These are phyloP conservation scores for Spongilla lacustris DNA, from an alignment of 37 sponge, comb jelly and placozoan genomes.

Conservation along the genomic window DNA sequence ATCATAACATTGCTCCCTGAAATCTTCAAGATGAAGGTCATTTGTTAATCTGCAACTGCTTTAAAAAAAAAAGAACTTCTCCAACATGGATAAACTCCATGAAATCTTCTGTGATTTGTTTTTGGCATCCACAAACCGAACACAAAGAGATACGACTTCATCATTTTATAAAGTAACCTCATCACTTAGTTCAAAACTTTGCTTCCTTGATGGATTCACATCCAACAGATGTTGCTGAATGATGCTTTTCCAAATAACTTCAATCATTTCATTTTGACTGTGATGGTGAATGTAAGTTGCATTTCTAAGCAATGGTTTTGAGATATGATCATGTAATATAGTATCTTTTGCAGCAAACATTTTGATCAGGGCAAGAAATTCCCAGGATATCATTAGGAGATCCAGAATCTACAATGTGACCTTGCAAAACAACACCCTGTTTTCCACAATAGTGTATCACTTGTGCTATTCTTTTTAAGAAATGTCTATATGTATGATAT, in stretches of 20 bases:
- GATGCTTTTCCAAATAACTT: constrained; percentile 40
- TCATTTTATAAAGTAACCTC: constrained; percentile 43
- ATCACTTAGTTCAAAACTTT: constrained; percentile 28
- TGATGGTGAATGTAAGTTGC: constrained; percentile 51
- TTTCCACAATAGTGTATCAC: constrained; percentile 44
- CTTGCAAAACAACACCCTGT: constrained; percentile 58
- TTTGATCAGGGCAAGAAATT: constrained; percentile 55
- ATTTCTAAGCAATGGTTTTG: constrained; percentile 33
- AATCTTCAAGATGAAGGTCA: neutral
- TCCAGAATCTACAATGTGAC: constrained; percentile 35
- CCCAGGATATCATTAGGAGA: constrained; percentile 33
- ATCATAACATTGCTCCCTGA: constrained; percentile 66
- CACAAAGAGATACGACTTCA: constrained; percentile 43
- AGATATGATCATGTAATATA: constrained; percentile 26
- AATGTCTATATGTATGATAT: constrained; percentile 7
- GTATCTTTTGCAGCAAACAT: constrained; percentile 19
- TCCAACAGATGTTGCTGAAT: constrained; percentile 37
- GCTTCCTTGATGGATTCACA: constrained; percentile 3
- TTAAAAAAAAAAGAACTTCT: constrained; percentile 6
- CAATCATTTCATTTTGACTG: constrained; percentile 60
- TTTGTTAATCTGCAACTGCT: neutral
- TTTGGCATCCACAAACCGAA: constrained; percentile 29
- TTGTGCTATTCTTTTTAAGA: constrained; percentile 33
- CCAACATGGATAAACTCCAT: constrained; percentile 31
- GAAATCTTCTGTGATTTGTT: constrained; percentile 28